Conservation (phyloP, 1,140 invertebrate species). For the Luehdorfia chinensis region DNA sequence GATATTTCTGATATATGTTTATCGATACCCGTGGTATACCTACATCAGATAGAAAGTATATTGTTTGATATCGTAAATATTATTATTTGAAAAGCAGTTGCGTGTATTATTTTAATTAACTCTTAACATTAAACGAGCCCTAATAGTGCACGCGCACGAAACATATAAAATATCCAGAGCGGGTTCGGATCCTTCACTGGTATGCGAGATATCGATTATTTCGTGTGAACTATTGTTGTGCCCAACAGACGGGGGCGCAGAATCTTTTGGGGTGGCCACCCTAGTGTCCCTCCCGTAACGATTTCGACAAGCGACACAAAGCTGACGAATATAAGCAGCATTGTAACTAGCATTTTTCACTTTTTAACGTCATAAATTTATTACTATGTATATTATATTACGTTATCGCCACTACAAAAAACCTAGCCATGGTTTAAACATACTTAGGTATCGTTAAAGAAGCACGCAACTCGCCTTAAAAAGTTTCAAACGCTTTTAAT, state of each 20-base stretch:
- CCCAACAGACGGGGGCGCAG: slow-evolving; percentile 45
- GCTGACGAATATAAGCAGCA: slow-evolving; percentile 39
- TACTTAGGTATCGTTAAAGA: no score
- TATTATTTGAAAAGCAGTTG: neutral
- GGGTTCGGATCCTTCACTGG: slow-evolving; percentile 19
- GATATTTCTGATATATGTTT: no score
- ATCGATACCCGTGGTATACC: no score
- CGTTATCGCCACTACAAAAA: no score
- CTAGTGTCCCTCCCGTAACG: slow-evolving; percentile 22
- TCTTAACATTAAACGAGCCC: neutral
- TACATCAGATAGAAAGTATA: no score
- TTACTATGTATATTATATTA: no score
- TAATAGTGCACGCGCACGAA: slow-evolving; percentile 6
- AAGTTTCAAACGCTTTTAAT: no score
- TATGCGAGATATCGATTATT: slow-evolving; percentile 57
- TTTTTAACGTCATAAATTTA: no score
- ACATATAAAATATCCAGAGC: slow-evolving; percentile 22
- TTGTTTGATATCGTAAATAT: no score
- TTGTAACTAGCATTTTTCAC: slow-evolving; percentile 28
- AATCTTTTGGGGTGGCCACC: slow-evolving; percentile 55
- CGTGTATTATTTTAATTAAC: slow-evolving; percentile 4
- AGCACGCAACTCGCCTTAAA: no score
- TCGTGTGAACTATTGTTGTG: slow-evolving; percentile 65
- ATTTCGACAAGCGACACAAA: slow-evolving; percentile 30
- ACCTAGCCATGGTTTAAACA: no score